Base-by-base conservation (phyloP, 2,797 vertebrate species). In the Myoxocephalus aenaeus region DNA sequence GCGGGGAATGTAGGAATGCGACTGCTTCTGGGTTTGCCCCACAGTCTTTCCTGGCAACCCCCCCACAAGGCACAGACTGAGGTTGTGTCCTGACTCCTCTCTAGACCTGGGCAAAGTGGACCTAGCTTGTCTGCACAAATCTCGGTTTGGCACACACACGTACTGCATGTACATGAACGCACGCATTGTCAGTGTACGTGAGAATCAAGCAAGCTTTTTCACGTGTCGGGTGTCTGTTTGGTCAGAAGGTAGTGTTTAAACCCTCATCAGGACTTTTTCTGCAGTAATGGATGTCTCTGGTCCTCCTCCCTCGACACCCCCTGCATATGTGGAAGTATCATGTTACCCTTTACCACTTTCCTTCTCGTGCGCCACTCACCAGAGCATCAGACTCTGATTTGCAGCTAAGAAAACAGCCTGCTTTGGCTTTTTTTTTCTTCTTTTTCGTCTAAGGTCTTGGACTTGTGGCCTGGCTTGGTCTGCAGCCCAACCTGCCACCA, bases 221-320 rank as follows among this genome's bases (percentile, higher is more conserved):
- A 20, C 57, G 20, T 82, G 83, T 79, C 25, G 27, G 73, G 66
- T 84, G 56, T 71, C 66, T 93, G 87, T 95, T 95, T 93, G 77
- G 91, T 93, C 92, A 95, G 93, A 92, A 84, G 92, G 90, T 93
- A 92, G 90, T 91, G 90, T 93, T 95, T 94, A 95, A 95, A 91
- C 75, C 83, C 86, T 92, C 92, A 92, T 94, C 90, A 93, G 82
- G 82, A 90, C 77, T 87, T 88, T 59, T 76, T 82, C 81, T 81
- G 80, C 67, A 75, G 82, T 91, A 94, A 94, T 90, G 86, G 84
- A 90, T 89, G 88, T 92, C 87, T 91, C 87, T 91, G 86, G 82
- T 79, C 80, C 74, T 84, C 79, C 84, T 88, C 87, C 84, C 86
- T 84, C 57, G 71, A 82, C 90, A 90, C 90, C 91, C 90, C 89